Evolutionary conservation across 1,140 invertebrate species (phyloP), one percentile per base, ranked within the genome.

Genomic region (Bombus balteatus): DNA sequence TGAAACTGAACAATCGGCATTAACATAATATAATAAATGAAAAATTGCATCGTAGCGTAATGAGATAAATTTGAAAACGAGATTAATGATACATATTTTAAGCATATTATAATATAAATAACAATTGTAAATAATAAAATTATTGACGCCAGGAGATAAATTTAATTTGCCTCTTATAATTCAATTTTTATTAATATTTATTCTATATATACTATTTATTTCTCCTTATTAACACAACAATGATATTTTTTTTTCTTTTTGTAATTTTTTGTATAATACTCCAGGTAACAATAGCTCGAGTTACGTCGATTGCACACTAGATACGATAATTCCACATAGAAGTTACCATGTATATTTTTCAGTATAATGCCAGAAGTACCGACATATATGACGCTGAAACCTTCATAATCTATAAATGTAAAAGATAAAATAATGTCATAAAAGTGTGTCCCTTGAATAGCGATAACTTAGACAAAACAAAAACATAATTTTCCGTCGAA

Each of bases 301-400:
- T 28, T 28, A 12, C 39, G 2, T 37, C 9, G 2, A n/a, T 62
- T n/a, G 28, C 0, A n/a, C 12, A 1, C 12, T 62, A 5, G 28
- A n/a, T 13, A n/a, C 28, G 3, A 62, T 13, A 13, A n/a, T n/a
- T n/a, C 28, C 59, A n/a, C 3, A 62, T 62, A 25, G 8, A 59
- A 59, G 57, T 59, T 4, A 28, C 25, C 10, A 12, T 62, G 18
- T 72, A 9, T 1, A 43, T 22, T 10, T 25, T 41, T 82, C 34
- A 77, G 78, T 77, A 81, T 34, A 88, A 37, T 9, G 88, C 86
- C 18, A 78, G 28, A 39, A 89, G 59, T n/a, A 89, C 87, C 8
- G 88, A 89, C 18, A 89, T 62, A 22, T 88, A 89, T n/a, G 88
- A 89, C 3, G 68, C 87, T 18, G 88, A 88, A 41, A 79, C 66